Conservation (phyloP, 2,113 vertebrate genomes). For the Aldabrachelys gigantea region DNA sequence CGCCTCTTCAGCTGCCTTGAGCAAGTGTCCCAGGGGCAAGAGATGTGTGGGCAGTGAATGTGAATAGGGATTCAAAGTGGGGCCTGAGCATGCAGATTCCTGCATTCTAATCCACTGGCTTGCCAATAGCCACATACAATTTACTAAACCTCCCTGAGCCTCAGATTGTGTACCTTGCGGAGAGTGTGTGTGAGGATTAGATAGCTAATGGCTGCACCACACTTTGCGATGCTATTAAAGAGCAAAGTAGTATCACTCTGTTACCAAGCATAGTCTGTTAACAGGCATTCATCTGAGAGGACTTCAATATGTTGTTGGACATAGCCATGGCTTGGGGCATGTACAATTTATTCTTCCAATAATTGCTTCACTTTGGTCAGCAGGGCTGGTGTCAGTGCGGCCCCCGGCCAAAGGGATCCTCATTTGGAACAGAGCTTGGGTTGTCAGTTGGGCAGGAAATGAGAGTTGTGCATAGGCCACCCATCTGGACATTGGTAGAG, state of each 20-base stretch:
- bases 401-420: background rate
- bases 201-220: background rate
- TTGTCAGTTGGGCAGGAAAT: background rate
- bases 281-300: background rate
- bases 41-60: background rate
- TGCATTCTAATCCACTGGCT: background rate
- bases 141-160: background rate
- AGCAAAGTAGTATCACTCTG: background rate
- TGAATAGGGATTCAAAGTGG: background rate
- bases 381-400: background rate
- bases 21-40: background rate
- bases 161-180: background rate
- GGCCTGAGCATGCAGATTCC: background rate
- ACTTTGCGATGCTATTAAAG: background rate
- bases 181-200: background rate
- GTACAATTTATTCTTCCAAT: background rate
- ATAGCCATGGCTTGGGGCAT: background rate
- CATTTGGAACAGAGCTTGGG: background rate
- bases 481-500: background rate
- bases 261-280: background rate
- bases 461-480: background rate
- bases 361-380: background rate
- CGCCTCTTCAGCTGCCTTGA: background rate
- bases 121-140: background rate
- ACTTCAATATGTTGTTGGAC: background rate